These are phyloP conservation scores for Octopus bimaculoides DNA, from an alignment of 1,140 invertebrate species.

Conservation along the genomic window DNA sequence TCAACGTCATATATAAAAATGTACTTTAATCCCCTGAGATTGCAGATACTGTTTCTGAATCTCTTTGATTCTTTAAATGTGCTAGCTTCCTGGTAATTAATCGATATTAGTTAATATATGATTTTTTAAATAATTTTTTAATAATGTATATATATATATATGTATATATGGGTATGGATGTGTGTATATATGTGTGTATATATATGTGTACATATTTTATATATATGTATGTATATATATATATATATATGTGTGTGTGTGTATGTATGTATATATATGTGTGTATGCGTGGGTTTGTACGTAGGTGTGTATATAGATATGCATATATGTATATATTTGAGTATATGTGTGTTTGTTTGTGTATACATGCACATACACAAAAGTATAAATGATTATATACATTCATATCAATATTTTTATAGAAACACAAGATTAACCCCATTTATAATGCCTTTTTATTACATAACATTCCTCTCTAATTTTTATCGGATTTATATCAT, in stretches of 20 bases:
- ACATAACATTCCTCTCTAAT: too few relatives aligned
- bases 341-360: not conserved
- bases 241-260: not conserved
- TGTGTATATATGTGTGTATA: not conserved
- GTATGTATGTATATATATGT: not conserved
- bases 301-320: not conserved
- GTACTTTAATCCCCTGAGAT: too few relatives aligned
- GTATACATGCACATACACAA: not conserved
- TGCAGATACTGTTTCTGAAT: too few relatives aligned
- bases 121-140: too few relatives aligned
- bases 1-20: too few relatives aligned
- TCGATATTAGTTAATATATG: too few relatives aligned
- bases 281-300: not conserved
- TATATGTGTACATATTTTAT: not conserved
- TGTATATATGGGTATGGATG: not conserved
- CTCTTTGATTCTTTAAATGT: too few relatives aligned
- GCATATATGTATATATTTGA: not conserved
- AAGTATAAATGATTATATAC: not conserved
- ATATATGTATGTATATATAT: not conserved
- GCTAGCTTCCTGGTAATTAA: too few relatives aligned
- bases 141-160: not conserved
- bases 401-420: too few relatives aligned
- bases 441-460: too few relatives aligned
- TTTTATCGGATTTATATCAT: too few relatives aligned
- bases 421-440: too few relatives aligned